A percentile compares a stretch with the other conserved stretches of the same genome.
phyloP scores from a whole-genome alignment of 1,140 invertebrate genomes.

The Drosophila ohnishii region DNA sequence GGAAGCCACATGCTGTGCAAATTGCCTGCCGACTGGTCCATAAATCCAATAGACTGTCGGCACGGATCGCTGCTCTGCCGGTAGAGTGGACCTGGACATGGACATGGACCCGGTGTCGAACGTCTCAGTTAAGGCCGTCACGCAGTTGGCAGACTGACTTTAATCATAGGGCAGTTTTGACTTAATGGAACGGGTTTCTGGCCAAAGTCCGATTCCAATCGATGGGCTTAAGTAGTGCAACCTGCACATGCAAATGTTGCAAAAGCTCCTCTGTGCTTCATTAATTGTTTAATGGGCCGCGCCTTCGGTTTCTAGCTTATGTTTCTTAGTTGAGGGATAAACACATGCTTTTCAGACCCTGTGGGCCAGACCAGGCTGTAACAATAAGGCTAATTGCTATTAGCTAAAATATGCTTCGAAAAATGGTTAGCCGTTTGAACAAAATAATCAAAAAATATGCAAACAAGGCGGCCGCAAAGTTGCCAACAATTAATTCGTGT shows the following conservation, averaged over 20 bases:
- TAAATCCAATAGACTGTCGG: slow-evolving; percentile 50
- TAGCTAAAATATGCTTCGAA: slow-evolving; percentile 61
- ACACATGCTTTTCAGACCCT: background rate
- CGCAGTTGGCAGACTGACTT: slow-evolving; percentile 54
- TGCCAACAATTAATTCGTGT: slow-evolving; percentile 77
- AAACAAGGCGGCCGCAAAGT: slow-evolving; percentile 66
- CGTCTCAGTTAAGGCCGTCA: slow-evolving; percentile 65
- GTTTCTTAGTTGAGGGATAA: background rate
- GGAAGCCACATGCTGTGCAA: slow-evolving; percentile 69
- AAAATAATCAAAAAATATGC: slow-evolving; percentile 75
- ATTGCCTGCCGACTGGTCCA: slow-evolving; percentile 55
- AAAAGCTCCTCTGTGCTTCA: slow-evolving; percentile 59
- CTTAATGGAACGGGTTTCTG: slow-evolving; percentile 56
- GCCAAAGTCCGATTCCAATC: slow-evolving; percentile 10
- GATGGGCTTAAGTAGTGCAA: slow-evolving; percentile 22
- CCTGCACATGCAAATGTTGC: slow-evolving; percentile 37
- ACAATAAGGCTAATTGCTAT: slow-evolving; percentile 75
- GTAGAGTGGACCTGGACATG: slow-evolving; percentile 10
- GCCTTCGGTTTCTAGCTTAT: slow-evolving; percentile 27
- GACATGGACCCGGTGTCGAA: slow-evolving; percentile 50
- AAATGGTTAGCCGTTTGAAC: slow-evolving; percentile 44
- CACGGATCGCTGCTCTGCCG: slow-evolving; percentile 28
- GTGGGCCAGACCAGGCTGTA: slow-evolving; percentile 23
- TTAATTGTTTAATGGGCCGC: slow-evolving; percentile 78
- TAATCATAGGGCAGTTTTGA: slow-evolving; percentile 68